These are phyloP conservation scores for Chelonus insularis DNA, from an alignment of 1,140 invertebrate species.

Conservation along the genomic window DNA sequence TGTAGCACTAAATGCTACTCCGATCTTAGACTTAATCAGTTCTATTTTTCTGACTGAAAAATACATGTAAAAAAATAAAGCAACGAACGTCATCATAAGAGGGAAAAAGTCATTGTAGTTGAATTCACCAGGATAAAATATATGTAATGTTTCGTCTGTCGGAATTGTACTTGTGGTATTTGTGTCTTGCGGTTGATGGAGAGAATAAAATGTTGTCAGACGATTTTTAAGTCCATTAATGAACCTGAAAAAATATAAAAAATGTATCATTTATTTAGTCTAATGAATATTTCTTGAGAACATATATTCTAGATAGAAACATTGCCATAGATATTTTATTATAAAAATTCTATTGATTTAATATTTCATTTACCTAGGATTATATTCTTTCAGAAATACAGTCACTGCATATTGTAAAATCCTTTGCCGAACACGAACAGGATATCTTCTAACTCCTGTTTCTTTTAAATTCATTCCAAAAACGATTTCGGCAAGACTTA, in stretches of 20 bases:
- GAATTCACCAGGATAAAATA: slow-evolving; percentile 86
- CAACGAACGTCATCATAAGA: slow-evolving; percentile 78
- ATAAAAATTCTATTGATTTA: no score
- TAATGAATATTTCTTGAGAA: no score
- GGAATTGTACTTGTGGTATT: slow-evolving; percentile 32
- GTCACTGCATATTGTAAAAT: slow-evolving; percentile 90
- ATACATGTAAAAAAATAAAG: slow-evolving; percentile 90
- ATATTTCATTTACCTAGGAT: slow-evolving; percentile 71
- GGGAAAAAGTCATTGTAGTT: slow-evolving; percentile 86
- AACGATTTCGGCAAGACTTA: slow-evolving; percentile 84
- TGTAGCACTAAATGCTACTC: slow-evolving; percentile 87
- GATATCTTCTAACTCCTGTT: slow-evolving; percentile 86
- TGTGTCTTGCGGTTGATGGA: slow-evolving; percentile 63
- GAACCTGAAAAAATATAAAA: slow-evolving; percentile 66
- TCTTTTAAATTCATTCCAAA: slow-evolving; percentile 90
- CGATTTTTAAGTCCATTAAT: slow-evolving; percentile 73
- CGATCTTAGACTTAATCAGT: slow-evolving; percentile 88
- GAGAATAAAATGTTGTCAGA: slow-evolving; percentile 72
- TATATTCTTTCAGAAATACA: slow-evolving; percentile 79
- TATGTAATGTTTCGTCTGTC: slow-evolving; percentile 66
- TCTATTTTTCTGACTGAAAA: slow-evolving; percentile 95
- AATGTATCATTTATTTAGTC: slow-evolving; percentile 62
- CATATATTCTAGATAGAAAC: no score
- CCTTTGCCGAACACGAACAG: slow-evolving; percentile 76
- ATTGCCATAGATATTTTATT: no score